Evolutionary conservation across 2,113 vertebrate genomes (phyloP), one percentile per base, ranked within the genome.

Genomic region (Calidris pygmaea): DNA sequence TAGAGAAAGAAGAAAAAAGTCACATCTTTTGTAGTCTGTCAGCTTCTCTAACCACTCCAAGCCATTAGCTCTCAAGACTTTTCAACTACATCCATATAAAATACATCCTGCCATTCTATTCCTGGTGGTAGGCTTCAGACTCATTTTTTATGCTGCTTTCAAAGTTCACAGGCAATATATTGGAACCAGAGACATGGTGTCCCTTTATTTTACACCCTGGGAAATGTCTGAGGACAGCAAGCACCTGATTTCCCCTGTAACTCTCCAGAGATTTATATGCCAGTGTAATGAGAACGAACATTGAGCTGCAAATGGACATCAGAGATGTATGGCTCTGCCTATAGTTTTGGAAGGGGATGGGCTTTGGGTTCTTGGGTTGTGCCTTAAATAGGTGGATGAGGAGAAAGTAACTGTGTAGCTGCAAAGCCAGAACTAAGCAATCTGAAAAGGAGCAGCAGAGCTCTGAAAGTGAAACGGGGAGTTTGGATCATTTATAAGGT

Each of bases 121-220:
- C 60, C 85, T 75, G 60, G 43, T 72, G 62, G 72, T 87, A 26
- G 0, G 5, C 5, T 81, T 89, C 10, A 58, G 48, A 48, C 58
- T 93, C 14, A 32, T 87, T 75, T 91, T 92, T 94, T 32, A 29
- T 60, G 53, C 81, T 89, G 87, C 89, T 94, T 82, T 79, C 84
- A 89, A 78, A 91, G 73, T 76, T 93, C 17, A 18, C 62, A 66
- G 85, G 74, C 68, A 79, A 45, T 85, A 78, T 45, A 50, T 68
- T 53, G 71, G 29, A 85, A 79, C 32, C 18, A 39, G 91, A 90
- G 77, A 62, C 2, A 37, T 32, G 17, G 30, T 13, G 62, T 39
- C 35, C 87, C 18, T 93, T 93, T 60, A 48, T 48, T 79, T 59
- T 18, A 30, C 52, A n/a, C 58, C 70, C 70, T 75, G 81, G 84